These are phyloP conservation scores for Didymodactylos carnosus DNA, from an alignment of 2,888 invertebrate genomes.

Conservation along the genomic window DNA sequence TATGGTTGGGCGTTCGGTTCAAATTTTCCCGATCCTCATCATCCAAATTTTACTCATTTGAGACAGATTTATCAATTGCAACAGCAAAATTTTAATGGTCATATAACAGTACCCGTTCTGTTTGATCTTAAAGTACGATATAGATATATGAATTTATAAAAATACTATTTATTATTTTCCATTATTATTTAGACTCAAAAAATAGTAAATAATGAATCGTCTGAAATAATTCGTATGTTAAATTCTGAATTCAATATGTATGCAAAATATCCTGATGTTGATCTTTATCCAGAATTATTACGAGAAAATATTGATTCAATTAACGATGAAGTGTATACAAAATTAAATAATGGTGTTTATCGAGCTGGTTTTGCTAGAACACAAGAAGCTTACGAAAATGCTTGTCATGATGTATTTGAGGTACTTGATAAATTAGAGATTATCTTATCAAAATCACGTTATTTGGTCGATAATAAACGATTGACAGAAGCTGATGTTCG, in stretches of 20 bases:
- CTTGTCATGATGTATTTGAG: background rate
- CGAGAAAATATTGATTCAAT: conserved; percentile 22
- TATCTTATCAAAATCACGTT: conserved; percentile 23
- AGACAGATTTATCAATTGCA: background rate
- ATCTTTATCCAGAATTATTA: conserved; percentile 24
- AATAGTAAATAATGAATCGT: background rate
- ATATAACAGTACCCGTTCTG: conserved; percentile 24
- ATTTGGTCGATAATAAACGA: conserved; percentile 20
- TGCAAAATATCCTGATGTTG: conserved; percentile 21
- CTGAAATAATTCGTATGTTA: conserved; percentile 20
- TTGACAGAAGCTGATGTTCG: conserved; percentile 30
- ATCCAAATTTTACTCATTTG: background rate
- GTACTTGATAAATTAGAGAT: conserved; percentile 18
- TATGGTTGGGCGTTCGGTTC: background rate
- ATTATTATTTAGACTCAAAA: background rate
- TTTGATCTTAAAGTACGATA: conserved; percentile 20
- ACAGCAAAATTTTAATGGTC: conserved; percentile 21
- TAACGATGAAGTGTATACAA: conserved; percentile 27
- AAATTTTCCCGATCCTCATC: background rate
- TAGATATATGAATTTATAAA: background rate
- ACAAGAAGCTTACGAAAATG: conserved; percentile 16
- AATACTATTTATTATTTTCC: background rate
- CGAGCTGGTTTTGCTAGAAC: conserved; percentile 24
- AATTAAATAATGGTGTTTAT: conserved; percentile 30
- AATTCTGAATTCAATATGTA: conserved; percentile 27